Conservation (phyloP, 1,140 invertebrate genomes). For the Rhyacophila brunnea region DNA sequence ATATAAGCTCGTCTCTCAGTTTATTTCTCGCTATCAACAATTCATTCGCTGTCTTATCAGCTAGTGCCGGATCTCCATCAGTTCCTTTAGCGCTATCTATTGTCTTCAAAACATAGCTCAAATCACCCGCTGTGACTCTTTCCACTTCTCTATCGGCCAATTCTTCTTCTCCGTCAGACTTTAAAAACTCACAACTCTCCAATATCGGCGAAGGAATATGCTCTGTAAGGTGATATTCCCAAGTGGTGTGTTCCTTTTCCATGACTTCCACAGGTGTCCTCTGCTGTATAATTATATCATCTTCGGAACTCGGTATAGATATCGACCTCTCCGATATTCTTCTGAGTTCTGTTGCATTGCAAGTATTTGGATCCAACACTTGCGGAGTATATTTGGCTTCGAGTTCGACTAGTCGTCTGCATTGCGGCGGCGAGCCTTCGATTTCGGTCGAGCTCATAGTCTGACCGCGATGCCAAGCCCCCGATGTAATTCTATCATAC, state of each 20-base stretch:
- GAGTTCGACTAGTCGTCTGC: conserved; percentile 57
- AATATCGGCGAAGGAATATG: conserved; percentile 61
- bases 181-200: conserved; percentile 59
- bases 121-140: conserved; percentile 41
- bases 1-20: conserved; percentile 54
- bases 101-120: conserved; percentile 34
- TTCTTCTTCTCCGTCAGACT: conserved; percentile 59
- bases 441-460: conserved; percentile 73
- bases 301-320: conserved; percentile 69
- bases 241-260: conserved; percentile 55
- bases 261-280: conserved; percentile 48
- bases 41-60: conserved; percentile 21
- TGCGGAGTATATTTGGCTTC: conserved; percentile 62
- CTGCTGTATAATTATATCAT: conserved; percentile 53
- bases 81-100: conserved; percentile 37
- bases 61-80: conserved; percentile 10
- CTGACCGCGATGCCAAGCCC: conserved; percentile 65
- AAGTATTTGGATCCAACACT: conserved; percentile 57
- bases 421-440: conserved; percentile 67
- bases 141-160: conserved; percentile 52
- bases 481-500: conserved; percentile 64
- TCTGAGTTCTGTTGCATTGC: conserved; percentile 60
- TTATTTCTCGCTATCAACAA: conserved; percentile 40
- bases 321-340: conserved; percentile 68
- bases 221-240: conserved; percentile 60